Evolutionary conservation across 2,888 invertebrate species (phyloP).

Genomic region (Fragum sueziense): DNA sequence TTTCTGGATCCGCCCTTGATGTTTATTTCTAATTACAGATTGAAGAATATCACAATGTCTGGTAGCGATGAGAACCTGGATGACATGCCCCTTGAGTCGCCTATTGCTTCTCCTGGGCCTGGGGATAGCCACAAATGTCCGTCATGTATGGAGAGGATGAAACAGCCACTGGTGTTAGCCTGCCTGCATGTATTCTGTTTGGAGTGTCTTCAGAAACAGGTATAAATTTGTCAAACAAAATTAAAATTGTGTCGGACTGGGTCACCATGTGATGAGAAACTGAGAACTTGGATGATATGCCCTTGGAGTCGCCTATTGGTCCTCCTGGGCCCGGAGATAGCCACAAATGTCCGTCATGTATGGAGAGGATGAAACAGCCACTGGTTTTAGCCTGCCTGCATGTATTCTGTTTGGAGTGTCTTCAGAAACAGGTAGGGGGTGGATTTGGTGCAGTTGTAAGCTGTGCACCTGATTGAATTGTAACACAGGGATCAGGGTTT

Average conservation of each 20-base stretch:
- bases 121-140: constrained; percentile 72
- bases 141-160: constrained; percentile 85
- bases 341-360: constrained; percentile 76
- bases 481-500: no score
- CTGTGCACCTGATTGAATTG: no score
- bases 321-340: constrained; percentile 63
- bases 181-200: constrained; percentile 98
- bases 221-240: no score
- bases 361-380: constrained; percentile 88
- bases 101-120: constrained; percentile 57
- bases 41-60: constrained; percentile 17
- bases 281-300: constrained; percentile 43
- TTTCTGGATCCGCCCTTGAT: no score
- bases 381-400: constrained; percentile 96
- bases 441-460: no score
- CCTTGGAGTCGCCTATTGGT: constrained; percentile 61
- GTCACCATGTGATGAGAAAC: no score
- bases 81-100: constrained; percentile 60
- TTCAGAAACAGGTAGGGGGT: constrained; percentile 91
- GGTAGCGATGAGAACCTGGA: constrained; percentile 27
- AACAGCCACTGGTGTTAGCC: constrained; percentile 92
- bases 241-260: no score
- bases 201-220: constrained; percentile 92
- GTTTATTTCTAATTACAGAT: neutral
- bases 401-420: constrained; percentile 96